phyloP scores from a whole-genome alignment of 1,140 invertebrate species.

The Drosophila tropicalis region DNA sequence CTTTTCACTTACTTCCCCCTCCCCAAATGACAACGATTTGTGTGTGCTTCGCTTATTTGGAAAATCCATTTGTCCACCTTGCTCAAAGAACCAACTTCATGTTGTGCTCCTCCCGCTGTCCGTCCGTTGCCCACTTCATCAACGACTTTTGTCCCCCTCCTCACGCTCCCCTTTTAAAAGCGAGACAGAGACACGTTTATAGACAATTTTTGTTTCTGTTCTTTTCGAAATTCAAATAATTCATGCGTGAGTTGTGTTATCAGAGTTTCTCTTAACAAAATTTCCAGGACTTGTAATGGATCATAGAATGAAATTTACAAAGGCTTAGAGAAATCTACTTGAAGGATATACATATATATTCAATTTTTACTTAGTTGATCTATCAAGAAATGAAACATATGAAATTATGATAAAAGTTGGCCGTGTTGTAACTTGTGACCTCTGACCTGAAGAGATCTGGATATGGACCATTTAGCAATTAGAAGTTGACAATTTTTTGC shows the following conservation, averaged over 20 bases:
- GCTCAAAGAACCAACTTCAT: slow-evolving; percentile 22
- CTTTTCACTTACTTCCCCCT: slow-evolving; percentile 14
- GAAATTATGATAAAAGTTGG: too few species aligned
- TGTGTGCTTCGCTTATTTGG: slow-evolving; percentile 57
- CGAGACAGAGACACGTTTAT: slow-evolving; percentile 25
- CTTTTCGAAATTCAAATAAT: not conserved
- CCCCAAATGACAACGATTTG: not conserved
- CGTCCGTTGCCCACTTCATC: slow-evolving; percentile 1
- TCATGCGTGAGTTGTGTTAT: not conserved
- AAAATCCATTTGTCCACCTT: slow-evolving; percentile 79
- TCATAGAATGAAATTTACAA: too few species aligned
- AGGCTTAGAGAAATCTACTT: too few species aligned
- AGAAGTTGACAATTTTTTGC: too few species aligned
- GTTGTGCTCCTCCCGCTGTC: not conserved
- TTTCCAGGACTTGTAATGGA: too few species aligned
- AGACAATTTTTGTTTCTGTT: not conserved
- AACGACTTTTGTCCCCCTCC: not conserved
- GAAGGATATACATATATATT: too few species aligned
- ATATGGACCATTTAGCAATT: too few species aligned
- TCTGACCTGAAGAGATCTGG: too few species aligned
- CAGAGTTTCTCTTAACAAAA: too few species aligned
- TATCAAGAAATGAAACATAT: too few species aligned
- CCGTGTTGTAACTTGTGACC: too few species aligned
- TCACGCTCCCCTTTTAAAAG: slow-evolving; percentile 29
- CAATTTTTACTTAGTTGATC: too few species aligned